A percentile compares a stretch with the other conserved stretches of the same genome.
phyloP scores from a whole-genome alignment of 1,140 invertebrate genomes.

The Homalodisca vitripennis region DNA sequence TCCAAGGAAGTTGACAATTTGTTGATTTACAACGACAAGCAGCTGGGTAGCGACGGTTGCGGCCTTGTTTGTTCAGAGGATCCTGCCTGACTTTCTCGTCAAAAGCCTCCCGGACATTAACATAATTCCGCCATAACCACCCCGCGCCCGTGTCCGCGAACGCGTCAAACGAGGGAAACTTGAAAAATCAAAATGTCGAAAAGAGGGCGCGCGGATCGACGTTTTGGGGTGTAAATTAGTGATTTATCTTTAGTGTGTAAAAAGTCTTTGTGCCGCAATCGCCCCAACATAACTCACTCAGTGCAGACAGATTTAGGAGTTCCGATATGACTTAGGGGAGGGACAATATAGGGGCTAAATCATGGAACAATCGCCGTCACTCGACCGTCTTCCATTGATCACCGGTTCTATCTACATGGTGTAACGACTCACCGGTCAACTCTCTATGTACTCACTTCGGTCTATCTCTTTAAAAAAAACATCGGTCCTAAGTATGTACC shows the following conservation, averaged over 20 bases:
- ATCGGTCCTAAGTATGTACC: too few species aligned
- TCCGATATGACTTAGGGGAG: constrained; percentile 25
- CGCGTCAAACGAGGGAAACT: too few species aligned
- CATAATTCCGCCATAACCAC: constrained; percentile 17
- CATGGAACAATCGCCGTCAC: constrained; percentile 6
- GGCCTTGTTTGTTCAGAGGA: too few species aligned
- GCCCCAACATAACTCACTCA: constrained; percentile 20
- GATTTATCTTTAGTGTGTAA: constrained; percentile 23
- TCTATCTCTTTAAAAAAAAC: too few species aligned
- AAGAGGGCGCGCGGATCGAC: constrained; percentile 12
- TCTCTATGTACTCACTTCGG: too few species aligned
- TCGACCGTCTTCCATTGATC: too few species aligned
- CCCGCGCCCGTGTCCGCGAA: too few species aligned
- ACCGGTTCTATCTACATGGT: too few species aligned
- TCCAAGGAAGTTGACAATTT: too few species aligned
- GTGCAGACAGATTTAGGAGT: constrained; percentile 25
- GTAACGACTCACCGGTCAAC: too few species aligned
- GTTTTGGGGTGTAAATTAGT: constrained; percentile 22
- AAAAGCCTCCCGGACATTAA: background rate
- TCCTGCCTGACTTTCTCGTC: background rate
- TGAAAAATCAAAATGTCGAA: constrained; percentile 17
- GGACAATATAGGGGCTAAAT: constrained; percentile 14
- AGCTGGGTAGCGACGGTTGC: too few species aligned
- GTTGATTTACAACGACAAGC: too few species aligned
- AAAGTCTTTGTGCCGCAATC: constrained; percentile 25